Evolutionary conservation across 2,797 vertebrate genomes (phyloP).

Genomic region (Hydrophis major): DNA sequence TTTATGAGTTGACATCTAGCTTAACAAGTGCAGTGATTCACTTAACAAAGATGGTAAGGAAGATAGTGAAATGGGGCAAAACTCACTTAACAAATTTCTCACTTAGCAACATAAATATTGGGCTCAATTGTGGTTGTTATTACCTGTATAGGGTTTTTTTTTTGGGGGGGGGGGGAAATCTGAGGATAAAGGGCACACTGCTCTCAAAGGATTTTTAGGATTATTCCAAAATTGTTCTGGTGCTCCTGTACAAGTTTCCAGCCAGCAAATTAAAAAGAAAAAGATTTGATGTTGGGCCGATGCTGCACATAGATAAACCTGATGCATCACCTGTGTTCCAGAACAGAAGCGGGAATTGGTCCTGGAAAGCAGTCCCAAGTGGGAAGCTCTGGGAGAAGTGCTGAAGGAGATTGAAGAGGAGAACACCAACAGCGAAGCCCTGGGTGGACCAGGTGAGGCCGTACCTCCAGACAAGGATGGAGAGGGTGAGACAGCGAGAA

Average conservation of each 20-base stretch:
- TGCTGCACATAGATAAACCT: neutral
- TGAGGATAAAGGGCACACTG: neutral
- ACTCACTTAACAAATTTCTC: neutral
- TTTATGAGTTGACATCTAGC: neutral
- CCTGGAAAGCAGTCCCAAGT: slow-evolving; percentile 93
- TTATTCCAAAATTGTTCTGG: too few relatives aligned
- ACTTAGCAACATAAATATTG: neutral
- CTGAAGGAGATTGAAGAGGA: slow-evolving; percentile 92
- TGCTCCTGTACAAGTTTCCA: neutral
- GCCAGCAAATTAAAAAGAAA: neutral
- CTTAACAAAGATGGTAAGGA: neutral
- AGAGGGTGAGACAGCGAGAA: neutral
- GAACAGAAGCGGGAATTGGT: slow-evolving; percentile 84
- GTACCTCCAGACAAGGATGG: too few relatives aligned
- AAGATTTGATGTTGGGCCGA: too few relatives aligned
- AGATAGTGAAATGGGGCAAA: neutral
- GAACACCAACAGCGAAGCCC: slow-evolving; percentile 80
- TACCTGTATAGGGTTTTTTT: neutral
- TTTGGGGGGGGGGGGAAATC: rapidly evolving
- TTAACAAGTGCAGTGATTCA: neutral
- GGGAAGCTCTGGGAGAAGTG: slow-evolving; percentile 90
- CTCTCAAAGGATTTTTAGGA: neutral
- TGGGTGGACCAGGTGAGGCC: slow-evolving; percentile 79
- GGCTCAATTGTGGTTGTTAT: neutral
- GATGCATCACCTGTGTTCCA: slow-evolving; percentile 44